Conservation (phyloP, 2,113 vertebrate species). For the Microcebus ravelobensis region DNA sequence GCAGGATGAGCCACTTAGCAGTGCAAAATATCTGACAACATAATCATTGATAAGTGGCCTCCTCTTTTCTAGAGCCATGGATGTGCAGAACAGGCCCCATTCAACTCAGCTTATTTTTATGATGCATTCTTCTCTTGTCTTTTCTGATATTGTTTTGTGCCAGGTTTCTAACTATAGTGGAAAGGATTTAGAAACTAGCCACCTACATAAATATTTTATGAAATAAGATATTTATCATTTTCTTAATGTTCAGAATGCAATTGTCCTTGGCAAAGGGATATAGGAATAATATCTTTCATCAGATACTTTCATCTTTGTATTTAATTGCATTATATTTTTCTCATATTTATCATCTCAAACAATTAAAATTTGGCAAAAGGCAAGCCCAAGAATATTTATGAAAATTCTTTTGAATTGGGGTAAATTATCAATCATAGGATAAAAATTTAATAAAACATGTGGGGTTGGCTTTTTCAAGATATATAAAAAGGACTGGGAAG, state of each 20-base stretch:
- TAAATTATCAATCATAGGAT: neutral
- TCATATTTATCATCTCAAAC: neutral
- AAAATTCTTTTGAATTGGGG: neutral
- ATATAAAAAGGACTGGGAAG: neutral
- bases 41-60: neutral
- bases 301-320: neutral
- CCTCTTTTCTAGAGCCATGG: neutral
- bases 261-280: neutral
- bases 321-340: neutral
- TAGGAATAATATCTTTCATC: neutral
- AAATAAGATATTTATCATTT: neutral
- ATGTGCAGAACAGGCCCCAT: neutral
- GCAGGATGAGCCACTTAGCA: neutral
- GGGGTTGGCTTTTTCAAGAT: neutral
- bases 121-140: neutral
- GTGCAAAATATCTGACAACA: neutral
- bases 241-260: neutral
- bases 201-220: neutral
- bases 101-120: neutral
- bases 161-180: neutral
- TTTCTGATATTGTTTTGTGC: neutral
- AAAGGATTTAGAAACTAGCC: neutral
- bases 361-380: neutral
- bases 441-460: neutral
- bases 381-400: neutral